These are phyloP conservation scores for Plotosus lineatus DNA, from an alignment of 2,113 vertebrate species.

Conservation along the genomic window DNA sequence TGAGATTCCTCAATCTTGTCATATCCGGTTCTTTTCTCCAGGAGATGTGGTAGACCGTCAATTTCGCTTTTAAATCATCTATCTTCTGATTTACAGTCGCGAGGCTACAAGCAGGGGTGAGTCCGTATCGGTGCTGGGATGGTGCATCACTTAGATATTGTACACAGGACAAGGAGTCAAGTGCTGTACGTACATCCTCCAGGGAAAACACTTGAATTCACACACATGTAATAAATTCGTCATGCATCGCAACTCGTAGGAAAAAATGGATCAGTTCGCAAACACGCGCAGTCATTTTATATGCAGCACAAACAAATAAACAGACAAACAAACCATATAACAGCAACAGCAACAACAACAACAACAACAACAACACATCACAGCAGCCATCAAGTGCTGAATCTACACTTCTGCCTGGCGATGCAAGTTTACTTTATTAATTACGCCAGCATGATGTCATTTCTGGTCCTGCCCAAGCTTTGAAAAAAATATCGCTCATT, in stretches of 20 bases:
- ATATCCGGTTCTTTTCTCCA: constrained; percentile 21
- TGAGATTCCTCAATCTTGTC: constrained; percentile 26
- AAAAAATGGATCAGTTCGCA: constrained; percentile 3
- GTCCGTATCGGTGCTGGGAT: background rate
- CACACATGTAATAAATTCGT: background rate
- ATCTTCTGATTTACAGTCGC: constrained; percentile 5
- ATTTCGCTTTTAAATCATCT: background rate
- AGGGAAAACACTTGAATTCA: background rate
- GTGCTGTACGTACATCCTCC: constrained; percentile 9
- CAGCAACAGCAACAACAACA: background rate
- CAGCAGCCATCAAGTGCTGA: background rate
- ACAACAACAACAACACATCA: background rate
- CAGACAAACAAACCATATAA: background rate
- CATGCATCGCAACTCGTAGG: background rate
- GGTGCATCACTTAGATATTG: background rate
- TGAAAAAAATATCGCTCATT: constrained; percentile 64
- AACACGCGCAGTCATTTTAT: background rate
- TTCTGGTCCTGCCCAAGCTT: constrained; percentile 60
- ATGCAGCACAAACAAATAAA: too few relatives aligned
- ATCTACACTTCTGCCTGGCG: background rate
- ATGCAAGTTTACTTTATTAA: constrained; percentile 62
- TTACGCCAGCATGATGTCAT: constrained; percentile 70
- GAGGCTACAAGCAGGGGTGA: background rate
- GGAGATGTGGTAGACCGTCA: background rate
- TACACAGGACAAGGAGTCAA: background rate